Percentiles rank a stretch among this genome's conserved stretches.
These are phyloP conservation scores for Xenopus tropicalis DNA, from an alignment of 2,113 vertebrate species.

Conservation along the genomic window DNA sequence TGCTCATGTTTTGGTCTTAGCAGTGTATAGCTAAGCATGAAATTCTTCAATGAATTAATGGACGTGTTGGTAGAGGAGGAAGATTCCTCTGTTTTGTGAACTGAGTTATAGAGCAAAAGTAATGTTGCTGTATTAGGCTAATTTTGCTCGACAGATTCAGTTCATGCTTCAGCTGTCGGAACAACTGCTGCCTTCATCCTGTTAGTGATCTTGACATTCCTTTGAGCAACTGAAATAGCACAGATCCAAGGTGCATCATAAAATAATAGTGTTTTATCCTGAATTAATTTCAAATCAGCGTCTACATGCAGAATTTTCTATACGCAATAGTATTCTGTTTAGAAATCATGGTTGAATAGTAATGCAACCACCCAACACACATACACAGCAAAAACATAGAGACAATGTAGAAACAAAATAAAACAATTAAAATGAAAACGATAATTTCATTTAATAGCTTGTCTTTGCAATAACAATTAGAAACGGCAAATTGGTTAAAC, in stretches of 20 bases:
- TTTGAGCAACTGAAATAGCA: conserved; percentile 60
- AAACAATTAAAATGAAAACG: no score
- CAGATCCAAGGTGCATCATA: conserved; percentile 51
- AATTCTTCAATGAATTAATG: conserved; percentile 41
- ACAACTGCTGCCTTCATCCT: conserved; percentile 53
- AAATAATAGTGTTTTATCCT: conserved; percentile 47
- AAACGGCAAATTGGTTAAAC: no score
- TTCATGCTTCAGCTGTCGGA: conserved; percentile 65
- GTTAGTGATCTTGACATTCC: conserved; percentile 63
- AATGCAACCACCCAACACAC: neutral
- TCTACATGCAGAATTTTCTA: neutral
- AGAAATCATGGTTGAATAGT: neutral
- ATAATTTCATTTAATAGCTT: no score
- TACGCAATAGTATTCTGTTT: neutral
- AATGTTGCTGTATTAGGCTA: conserved; percentile 62
- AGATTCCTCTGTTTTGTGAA: conserved; percentile 33
- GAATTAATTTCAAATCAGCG: conserved; percentile 48
- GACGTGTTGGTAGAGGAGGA: conserved; percentile 14
- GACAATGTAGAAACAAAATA: neutral
- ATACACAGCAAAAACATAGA: neutral
- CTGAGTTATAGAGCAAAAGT: conserved; percentile 57
- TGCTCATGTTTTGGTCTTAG: neutral
- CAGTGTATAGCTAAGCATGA: conserved; percentile 24
- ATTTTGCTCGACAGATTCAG: conserved; percentile 66
- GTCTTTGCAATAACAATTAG: no score